These are phyloP conservation scores for Rhynchophorus ferrugineus DNA, from an alignment of 1,140 invertebrate genomes.

Conservation along the genomic window DNA sequence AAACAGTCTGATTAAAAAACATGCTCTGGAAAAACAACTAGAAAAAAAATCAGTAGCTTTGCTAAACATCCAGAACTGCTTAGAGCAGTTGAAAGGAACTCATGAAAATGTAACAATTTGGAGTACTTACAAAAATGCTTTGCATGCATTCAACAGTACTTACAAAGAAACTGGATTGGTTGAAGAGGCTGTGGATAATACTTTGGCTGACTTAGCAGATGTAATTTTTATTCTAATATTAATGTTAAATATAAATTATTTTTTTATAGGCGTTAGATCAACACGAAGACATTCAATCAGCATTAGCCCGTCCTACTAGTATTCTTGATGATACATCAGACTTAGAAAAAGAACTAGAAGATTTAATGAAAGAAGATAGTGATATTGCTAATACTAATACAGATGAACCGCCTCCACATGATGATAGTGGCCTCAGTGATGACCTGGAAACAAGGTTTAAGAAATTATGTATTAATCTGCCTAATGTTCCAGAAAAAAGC, in stretches of 20 bases:
- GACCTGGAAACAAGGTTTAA: conserved; percentile 27
- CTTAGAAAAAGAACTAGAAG: conserved; percentile 40
- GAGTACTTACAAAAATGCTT: conserved; percentile 41
- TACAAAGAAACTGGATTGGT: conserved; percentile 39
- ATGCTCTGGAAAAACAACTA: conserved; percentile 40
- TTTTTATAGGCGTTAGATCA: conserved; percentile 37
- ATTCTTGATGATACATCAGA: conserved; percentile 30
- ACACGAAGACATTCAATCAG: conserved; percentile 39
- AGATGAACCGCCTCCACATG: conserved; percentile 14
- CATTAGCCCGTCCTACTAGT: conserved; percentile 31
- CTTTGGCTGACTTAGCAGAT: conserved; percentile 41
- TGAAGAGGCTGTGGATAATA: conserved; percentile 41
- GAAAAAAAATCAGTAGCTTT: conserved; percentile 38
- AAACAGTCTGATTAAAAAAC: conserved; percentile 40
- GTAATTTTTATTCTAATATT: conserved; percentile 24
- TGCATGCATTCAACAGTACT: conserved; percentile 38
- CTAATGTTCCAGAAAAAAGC: conserved; percentile 25
- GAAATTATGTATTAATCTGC: conserved; percentile 25
- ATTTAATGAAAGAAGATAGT: conserved; percentile 29
- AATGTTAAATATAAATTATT: not conserved
- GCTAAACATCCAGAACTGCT: conserved; percentile 40
- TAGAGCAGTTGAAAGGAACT: conserved; percentile 38
- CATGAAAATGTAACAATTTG: conserved; percentile 38
- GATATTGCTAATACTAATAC: conserved; percentile 2
- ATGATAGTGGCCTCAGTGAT: conserved; percentile 19